A percentile compares a stretch with the other conserved stretches of the same genome.
Conservation (phyloP, 1,140 invertebrate species). For the Penaeus chinensis region DNA sequence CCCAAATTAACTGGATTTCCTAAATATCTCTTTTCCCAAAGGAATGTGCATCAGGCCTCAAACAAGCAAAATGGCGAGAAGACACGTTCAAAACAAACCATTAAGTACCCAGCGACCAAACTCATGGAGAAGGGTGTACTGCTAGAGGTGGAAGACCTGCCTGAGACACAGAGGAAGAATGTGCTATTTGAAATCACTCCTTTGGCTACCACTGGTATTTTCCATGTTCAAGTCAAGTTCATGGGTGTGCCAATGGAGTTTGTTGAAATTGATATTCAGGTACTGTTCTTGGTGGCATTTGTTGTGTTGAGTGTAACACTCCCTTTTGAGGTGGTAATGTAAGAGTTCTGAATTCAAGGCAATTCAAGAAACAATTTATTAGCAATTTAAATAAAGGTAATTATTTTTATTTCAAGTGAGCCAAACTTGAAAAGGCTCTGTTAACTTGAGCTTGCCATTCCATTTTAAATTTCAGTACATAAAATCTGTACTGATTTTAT, state of each 20-base stretch:
- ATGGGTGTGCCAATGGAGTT: conserved; percentile 85
- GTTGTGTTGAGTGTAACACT: neutral
- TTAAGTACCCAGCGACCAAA: conserved; percentile 80
- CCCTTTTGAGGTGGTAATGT: neutral
- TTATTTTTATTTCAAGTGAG: no score
- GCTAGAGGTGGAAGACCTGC: conserved; percentile 79
- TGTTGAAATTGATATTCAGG: conserved; percentile 78
- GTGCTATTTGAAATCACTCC: conserved; percentile 82
- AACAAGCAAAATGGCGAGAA: conserved; percentile 42
- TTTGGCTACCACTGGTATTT: conserved; percentile 77
- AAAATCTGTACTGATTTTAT: no score
- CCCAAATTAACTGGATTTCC: no score
- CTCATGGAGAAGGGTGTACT: conserved; percentile 81
- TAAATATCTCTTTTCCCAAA: neutral
- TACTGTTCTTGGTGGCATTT: conserved; percentile 64
- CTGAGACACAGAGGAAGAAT: conserved; percentile 79
- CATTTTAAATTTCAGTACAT: no score
- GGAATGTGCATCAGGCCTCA: conserved; percentile 49
- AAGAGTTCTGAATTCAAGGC: no score
- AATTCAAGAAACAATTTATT: no score
- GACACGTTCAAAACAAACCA: conserved; percentile 70
- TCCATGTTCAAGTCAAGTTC: conserved; percentile 81
- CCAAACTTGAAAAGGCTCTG: no score
- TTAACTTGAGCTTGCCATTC: no score
- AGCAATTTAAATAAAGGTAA: no score